These are phyloP conservation scores for Xenopus laevis DNA, from an alignment of 2,113 vertebrate genomes.

Conservation along the genomic window DNA sequence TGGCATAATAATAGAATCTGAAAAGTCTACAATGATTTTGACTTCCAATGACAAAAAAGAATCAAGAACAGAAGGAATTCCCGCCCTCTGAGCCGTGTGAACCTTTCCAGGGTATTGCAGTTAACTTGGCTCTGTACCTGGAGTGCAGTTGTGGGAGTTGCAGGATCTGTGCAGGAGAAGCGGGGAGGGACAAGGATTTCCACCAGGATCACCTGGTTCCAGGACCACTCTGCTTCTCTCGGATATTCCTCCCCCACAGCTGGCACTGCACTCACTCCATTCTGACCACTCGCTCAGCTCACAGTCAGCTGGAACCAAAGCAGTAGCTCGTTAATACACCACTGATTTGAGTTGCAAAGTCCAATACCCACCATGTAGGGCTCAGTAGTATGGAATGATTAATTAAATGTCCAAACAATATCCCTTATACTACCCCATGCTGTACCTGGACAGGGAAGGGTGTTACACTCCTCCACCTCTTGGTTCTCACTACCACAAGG, in stretches of 20 bases:
- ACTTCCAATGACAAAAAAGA: too few species aligned
- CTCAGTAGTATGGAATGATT: too few species aligned
- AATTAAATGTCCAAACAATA: too few species aligned
- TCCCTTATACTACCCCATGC: too few species aligned
- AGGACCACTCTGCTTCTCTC: slow-evolving; percentile 62
- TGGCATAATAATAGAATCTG: too few species aligned
- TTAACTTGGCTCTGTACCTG: slow-evolving; percentile 54
- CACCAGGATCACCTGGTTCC: slow-evolving; percentile 53
- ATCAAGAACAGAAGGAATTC: too few species aligned
- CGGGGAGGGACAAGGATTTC: slow-evolving; percentile 53
- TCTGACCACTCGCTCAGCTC: slow-evolving; percentile 68
- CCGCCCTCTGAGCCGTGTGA: too few species aligned
- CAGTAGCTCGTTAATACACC: too few species aligned
- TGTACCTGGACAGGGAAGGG: slow-evolving; percentile 30
- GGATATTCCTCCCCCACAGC: slow-evolving; percentile 66
- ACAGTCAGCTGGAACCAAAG: slow-evolving; percentile 57
- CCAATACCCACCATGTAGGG: too few species aligned
- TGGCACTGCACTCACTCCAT: slow-evolving; percentile 73
- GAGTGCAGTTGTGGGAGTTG: slow-evolving; percentile 69
- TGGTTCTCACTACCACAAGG: slow-evolving; percentile 55
- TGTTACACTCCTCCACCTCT: slow-evolving; percentile 38
- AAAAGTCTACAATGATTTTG: too few species aligned
- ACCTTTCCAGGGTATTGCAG: too few species aligned
- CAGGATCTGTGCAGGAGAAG: slow-evolving; percentile 68
- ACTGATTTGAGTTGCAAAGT: too few species aligned